Evolutionary conservation across 2,113 vertebrate genomes (phyloP).

Genomic region (Haemorhous mexicanus): DNA sequence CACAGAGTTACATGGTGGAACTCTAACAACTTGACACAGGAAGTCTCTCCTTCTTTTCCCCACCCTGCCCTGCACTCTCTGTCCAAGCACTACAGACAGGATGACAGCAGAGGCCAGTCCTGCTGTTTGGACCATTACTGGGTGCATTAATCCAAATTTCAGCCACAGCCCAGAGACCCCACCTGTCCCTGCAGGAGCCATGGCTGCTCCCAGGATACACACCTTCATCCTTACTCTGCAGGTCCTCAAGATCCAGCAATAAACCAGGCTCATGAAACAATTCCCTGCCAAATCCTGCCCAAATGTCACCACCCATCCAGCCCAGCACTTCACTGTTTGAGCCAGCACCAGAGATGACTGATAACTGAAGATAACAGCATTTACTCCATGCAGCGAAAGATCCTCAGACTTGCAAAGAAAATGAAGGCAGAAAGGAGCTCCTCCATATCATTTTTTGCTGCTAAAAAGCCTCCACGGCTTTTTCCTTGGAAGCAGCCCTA

Average conservation of each 20-base stretch:
- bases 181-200: neutral
- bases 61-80: neutral
- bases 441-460: no score
- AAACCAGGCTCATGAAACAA: neutral
- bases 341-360: neutral
- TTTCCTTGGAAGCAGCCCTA: no score
- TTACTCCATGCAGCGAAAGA: neutral
- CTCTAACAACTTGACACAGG: neutral
- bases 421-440: neutral
- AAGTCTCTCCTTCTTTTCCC: neutral
- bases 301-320: neutral
- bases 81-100: neutral
- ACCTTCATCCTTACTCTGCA: neutral
- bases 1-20: neutral
- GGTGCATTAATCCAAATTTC: neutral
- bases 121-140: neutral
- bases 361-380: neutral
- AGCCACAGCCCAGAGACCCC: neutral
- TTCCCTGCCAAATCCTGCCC: neutral
- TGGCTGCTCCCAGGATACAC: neutral
- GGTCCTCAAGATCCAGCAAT: neutral
- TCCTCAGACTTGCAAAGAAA: neutral
- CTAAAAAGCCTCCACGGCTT: no score
- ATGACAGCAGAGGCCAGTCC: neutral
- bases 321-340: rapidly evolving